These are phyloP conservation scores for Sphinx pinastri DNA, from an alignment of 2,888 invertebrate species.

Conservation along the genomic window DNA sequence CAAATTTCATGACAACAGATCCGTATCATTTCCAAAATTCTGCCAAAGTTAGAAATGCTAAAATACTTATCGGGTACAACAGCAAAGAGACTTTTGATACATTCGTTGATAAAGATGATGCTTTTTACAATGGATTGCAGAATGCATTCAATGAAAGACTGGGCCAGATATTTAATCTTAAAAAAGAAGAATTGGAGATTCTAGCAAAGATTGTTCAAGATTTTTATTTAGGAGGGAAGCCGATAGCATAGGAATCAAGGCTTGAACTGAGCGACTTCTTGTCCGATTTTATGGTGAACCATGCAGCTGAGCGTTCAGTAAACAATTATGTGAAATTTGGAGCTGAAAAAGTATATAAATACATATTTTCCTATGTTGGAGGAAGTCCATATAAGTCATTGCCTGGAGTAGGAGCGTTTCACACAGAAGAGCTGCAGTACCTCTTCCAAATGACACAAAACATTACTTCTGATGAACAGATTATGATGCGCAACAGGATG, in stretches of 20 bases:
- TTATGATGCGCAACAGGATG: constrained; percentile 51
- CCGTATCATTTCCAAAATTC: constrained; percentile 42
- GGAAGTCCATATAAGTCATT: constrained; percentile 45
- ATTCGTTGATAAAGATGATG: constrained; percentile 40
- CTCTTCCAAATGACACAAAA: constrained; percentile 40
- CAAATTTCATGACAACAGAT: constrained; percentile 45
- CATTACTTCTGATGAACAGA: constrained; percentile 45
- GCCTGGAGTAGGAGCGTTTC: constrained; percentile 50
- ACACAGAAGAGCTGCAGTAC: constrained; percentile 53
- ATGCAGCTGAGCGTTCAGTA: constrained; percentile 52
- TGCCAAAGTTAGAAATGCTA: constrained; percentile 40
- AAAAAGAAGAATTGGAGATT: constrained; percentile 35
- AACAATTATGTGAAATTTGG: constrained; percentile 47
- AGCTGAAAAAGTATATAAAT: constrained; percentile 47
- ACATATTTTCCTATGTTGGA: constrained; percentile 53
- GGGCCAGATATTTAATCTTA: constrained; percentile 36
- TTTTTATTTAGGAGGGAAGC: constrained; percentile 49
- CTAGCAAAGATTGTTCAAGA: constrained; percentile 40
- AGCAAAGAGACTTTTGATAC: constrained; percentile 51
- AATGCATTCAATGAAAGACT: constrained; percentile 38
- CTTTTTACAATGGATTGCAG: constrained; percentile 37
- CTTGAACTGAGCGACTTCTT: constrained; percentile 48
- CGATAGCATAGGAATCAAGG: constrained; percentile 44
- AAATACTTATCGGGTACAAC: constrained; percentile 56
- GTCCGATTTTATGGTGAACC: constrained; percentile 48